phyloP scores from a whole-genome alignment of 2,888 invertebrate genomes.

The Electrophaes corylata region DNA sequence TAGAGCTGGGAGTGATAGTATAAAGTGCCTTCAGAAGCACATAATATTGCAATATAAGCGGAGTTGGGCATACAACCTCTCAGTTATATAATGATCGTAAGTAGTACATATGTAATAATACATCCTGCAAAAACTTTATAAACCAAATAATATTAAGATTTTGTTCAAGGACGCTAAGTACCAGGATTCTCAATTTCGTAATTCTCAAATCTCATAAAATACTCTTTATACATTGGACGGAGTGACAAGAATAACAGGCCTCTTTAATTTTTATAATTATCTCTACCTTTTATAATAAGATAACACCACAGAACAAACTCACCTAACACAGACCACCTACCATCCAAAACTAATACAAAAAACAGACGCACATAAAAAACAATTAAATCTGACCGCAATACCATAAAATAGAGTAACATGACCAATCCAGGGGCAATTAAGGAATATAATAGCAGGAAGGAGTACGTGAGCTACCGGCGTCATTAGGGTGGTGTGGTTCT shows the following conservation, averaged over 20 bases:
- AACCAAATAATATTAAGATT: too few species aligned
- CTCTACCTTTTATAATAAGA: slow-evolving; percentile 15
- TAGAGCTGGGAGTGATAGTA: too few species aligned
- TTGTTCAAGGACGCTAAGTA: too few species aligned
- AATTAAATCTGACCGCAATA: slow-evolving; percentile 81
- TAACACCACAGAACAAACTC: slow-evolving; percentile 34
- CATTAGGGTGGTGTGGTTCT: slow-evolving; percentile 26
- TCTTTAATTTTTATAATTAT: neutral
- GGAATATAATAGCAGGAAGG: slow-evolving; percentile 79
- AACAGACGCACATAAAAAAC: slow-evolving; percentile 81
- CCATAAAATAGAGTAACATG: slow-evolving; percentile 79
- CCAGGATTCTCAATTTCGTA: too few species aligned
- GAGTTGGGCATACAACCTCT: too few species aligned
- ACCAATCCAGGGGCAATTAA: slow-evolving; percentile 79
- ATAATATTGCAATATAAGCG: neutral
- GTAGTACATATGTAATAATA: too few species aligned
- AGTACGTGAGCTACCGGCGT: slow-evolving; percentile 40
- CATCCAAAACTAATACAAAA: slow-evolving; percentile 73
- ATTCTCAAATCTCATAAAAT: too few species aligned
- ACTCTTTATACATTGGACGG: too few species aligned
- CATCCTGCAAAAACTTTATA: too few species aligned
- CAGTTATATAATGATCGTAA: too few species aligned
- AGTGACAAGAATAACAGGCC: too few species aligned
- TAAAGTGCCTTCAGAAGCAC: too few species aligned
- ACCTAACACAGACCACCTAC: slow-evolving; percentile 67